phyloP scores from a whole-genome alignment of 2,797 vertebrate species.

The Benthosema pterotum region DNA sequence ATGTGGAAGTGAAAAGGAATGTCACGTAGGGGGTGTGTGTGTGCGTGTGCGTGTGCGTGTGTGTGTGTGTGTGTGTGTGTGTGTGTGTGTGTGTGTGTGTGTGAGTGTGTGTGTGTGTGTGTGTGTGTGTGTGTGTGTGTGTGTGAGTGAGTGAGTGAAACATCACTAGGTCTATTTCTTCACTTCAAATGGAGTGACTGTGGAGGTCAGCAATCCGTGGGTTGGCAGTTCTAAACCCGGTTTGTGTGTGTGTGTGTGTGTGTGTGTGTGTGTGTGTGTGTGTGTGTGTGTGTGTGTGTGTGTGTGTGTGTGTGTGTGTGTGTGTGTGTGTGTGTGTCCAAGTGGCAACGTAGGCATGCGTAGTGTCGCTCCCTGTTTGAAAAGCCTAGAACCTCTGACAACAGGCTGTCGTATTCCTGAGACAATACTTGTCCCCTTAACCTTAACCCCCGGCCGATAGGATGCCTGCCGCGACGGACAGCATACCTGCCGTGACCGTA shows the following conservation, averaged over 20 bases:
- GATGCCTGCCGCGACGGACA: too few relatives aligned
- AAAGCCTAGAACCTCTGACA: too few relatives aligned
- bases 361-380: too few relatives aligned
- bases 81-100: conserved; percentile 7
- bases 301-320: conserved; percentile 7
- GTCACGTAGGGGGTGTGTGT: neutral
- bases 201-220: too few relatives aligned
- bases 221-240: too few relatives aligned
- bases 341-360: neutral
- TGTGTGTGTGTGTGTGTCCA: conserved; percentile 4
- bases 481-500: too few relatives aligned
- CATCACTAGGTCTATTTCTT: too few relatives aligned
- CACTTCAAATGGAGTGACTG: too few relatives aligned
- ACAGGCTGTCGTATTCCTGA: too few relatives aligned
- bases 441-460: too few relatives aligned
- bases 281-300: conserved; percentile 6
- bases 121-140: conserved; percentile 7
- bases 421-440: too few relatives aligned
- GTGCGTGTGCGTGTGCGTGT: neutral
- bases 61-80: neutral
- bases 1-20: too few relatives aligned
- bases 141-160: neutral
- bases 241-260: conserved; percentile 3
- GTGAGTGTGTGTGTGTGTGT: conserved; percentile 2
- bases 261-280: conserved; percentile 2